phyloP scores from a whole-genome alignment of 2,797 vertebrate species.

The Ceryle rudis region DNA sequence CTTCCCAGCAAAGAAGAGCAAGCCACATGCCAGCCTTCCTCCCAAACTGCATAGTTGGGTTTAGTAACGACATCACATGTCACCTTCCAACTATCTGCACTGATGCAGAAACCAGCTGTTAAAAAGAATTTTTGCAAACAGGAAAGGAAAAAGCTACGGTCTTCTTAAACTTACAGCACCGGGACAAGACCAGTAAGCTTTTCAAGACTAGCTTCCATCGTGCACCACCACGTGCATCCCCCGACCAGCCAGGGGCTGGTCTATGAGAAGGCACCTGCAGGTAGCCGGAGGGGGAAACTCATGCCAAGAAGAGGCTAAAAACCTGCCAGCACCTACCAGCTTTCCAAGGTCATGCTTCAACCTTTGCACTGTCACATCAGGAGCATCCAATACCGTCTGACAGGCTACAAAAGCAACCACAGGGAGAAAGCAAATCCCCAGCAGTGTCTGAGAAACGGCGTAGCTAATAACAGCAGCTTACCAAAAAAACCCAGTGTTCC shows the following conservation, averaged over 20 bases:
- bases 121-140: background rate
- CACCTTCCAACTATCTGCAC: background rate
- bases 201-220: accelerated
- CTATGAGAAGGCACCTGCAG: background rate
- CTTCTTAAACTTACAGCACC: background rate
- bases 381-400: background rate
- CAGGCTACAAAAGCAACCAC: background rate
- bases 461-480: background rate
- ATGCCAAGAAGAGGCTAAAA: background rate
- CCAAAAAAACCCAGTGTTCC: background rate
- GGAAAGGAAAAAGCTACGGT: background rate
- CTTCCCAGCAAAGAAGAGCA: conserved; percentile 15
- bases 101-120: background rate
- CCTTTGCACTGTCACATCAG: background rate
- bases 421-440: background rate
- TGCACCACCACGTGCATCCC: background rate
- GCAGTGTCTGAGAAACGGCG: background rate
- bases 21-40: background rate
- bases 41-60: background rate
- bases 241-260: background rate
- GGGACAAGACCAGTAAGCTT: background rate
- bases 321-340: background rate
- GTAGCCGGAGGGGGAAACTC: background rate
- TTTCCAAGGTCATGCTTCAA: background rate
- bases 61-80: background rate